A percentile compares a stretch with the other conserved stretches of the same genome.
Conservation (phyloP, 2,888 invertebrate species). For the Drosophila diplacantha region DNA sequence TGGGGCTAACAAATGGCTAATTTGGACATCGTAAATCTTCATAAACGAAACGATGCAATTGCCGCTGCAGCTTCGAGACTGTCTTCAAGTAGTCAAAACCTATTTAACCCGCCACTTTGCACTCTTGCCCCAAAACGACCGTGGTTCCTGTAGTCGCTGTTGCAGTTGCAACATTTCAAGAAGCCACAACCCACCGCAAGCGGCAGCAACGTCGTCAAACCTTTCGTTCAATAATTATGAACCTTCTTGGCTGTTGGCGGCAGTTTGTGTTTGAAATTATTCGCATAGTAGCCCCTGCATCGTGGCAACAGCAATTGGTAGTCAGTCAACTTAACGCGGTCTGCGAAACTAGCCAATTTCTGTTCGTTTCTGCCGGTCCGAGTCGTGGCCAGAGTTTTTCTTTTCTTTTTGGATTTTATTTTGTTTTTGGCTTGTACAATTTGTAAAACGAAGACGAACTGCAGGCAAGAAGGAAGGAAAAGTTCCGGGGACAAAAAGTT, state of each 20-base stretch:
- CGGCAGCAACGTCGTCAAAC: constrained; percentile 27
- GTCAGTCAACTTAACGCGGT: constrained; percentile 70
- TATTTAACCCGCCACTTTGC: constrained; percentile 64
- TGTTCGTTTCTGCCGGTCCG: constrained; percentile 42
- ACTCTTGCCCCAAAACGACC: constrained; percentile 57
- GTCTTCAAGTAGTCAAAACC: constrained; percentile 49
- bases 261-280: constrained; percentile 70
- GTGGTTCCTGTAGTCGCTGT: constrained; percentile 45
- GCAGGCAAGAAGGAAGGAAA: constrained; percentile 34
- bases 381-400: constrained; percentile 61
- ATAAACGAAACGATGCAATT: constrained; percentile 30
- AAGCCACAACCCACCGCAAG: constrained; percentile 55
- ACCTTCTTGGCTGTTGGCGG: constrained; percentile 67
- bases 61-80: constrained; percentile 16
- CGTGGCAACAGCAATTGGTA: constrained; percentile 67
- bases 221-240: constrained; percentile 63
- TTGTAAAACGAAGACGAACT: constrained; percentile 63
- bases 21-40: constrained; percentile 31
- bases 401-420: constrained; percentile 21
- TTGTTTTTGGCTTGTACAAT: constrained; percentile 48
- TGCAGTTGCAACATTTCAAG: constrained; percentile 63
- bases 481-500: neutral
- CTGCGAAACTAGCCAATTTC: constrained; percentile 69
- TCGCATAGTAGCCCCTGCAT: constrained; percentile 64
- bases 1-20: constrained; percentile 25